Conservation (phyloP, 2,113 vertebrate genomes). For the Dipodomys ordii region DNA sequence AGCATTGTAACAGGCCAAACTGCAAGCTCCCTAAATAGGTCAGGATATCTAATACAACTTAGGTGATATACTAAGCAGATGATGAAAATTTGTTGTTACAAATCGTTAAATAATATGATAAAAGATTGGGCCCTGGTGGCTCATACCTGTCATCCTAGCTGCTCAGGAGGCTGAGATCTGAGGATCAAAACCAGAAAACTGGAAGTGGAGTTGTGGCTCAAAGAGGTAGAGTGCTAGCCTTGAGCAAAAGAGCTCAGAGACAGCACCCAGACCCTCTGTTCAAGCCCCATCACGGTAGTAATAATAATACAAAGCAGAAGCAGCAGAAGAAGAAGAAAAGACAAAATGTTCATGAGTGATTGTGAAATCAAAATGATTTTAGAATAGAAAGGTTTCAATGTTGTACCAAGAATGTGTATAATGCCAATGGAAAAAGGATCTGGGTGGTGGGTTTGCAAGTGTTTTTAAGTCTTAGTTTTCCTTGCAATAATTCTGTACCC, state of each 20-base stretch:
- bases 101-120: slow-evolving; percentile 17
- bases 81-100: slow-evolving; percentile 28
- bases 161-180: no score
- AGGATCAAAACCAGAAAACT: no score
- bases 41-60: neutral
- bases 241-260: no score
- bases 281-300: no score
- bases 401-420: slow-evolving; percentile 2
- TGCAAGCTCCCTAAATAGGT: slow-evolving; percentile 3
- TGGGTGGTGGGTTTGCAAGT: neutral
- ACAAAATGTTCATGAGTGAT: neutral
- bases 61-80: slow-evolving; percentile 6
- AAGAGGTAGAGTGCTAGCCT: no score
- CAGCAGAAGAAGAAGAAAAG: no score
- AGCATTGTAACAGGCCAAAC: slow-evolving; percentile 8
- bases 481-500: neutral
- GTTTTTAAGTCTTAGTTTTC: neutral
- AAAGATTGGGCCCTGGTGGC: neutral
- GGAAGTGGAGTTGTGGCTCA: no score
- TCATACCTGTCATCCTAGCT: no score
- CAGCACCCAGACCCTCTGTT: no score
- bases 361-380: neutral
- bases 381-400: neutral
- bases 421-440: neutral
- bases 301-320: no score